Conservation (phyloP, 2,797 vertebrate genomes). For the Dipus sagitta region DNA sequence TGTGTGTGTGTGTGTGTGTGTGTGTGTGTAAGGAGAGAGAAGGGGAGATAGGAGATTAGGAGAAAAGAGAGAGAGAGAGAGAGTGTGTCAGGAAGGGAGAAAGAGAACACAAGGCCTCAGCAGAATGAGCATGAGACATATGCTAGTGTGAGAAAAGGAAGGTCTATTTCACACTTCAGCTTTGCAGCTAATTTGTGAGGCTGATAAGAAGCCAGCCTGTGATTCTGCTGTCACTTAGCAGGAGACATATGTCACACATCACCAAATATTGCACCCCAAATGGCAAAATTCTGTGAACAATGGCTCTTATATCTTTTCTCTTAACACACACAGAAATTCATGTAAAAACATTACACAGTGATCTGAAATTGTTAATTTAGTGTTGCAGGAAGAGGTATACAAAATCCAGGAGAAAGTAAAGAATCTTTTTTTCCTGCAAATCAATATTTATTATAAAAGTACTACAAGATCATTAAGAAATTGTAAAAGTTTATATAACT, state of each 20-base stretch:
- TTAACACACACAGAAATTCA: not conserved
- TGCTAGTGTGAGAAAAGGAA: slow-evolving; percentile 6
- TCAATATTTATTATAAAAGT: too few relatives aligned
- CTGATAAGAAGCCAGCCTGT: slow-evolving; percentile 57
- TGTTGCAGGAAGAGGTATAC: not conserved
- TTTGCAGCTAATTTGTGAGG: slow-evolving; percentile 8
- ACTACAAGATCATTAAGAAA: too few relatives aligned
- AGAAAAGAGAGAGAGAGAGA: not conserved
- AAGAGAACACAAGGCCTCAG: not conserved
- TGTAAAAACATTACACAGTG: not conserved
- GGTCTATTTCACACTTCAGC: not conserved
- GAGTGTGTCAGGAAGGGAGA: not conserved
- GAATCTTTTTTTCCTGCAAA: too few relatives aligned
- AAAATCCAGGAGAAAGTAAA: not conserved
- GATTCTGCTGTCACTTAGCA: slow-evolving; percentile 65
- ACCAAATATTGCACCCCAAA: slow-evolving; percentile 61
- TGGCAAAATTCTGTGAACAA: slow-evolving; percentile 40
- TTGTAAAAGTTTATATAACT: too few relatives aligned
- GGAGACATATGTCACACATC: slow-evolving; percentile 60
- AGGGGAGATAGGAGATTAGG: too few relatives aligned
- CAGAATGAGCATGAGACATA: not conserved
- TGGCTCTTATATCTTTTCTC: not conserved
- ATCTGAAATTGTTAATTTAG: slow-evolving; percentile 39
- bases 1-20: not conserved
- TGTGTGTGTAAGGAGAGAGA: too few relatives aligned